Conservation (phyloP, 2,888 invertebrate genomes). For the Synergus gifuensis region DNA sequence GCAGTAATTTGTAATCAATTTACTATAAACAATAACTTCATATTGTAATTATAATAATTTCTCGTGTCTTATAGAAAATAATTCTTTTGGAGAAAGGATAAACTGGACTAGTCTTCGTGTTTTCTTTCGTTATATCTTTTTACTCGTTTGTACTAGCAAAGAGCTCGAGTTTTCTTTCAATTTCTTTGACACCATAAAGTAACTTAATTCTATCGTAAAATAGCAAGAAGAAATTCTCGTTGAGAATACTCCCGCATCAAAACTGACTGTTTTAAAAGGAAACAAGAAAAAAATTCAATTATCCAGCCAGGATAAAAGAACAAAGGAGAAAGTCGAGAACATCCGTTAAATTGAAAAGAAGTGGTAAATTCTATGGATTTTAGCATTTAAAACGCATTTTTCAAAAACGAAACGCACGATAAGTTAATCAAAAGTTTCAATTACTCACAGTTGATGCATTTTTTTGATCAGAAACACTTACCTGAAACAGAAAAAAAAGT, state of each 20-base stretch:
- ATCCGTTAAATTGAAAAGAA: not conserved
- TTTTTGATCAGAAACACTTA: slow-evolving; percentile 3
- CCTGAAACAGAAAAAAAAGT: slow-evolving; percentile 7
- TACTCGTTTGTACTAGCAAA: not conserved
- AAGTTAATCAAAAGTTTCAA: not conserved
- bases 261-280: slow-evolving; percentile 4
- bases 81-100: not conserved
- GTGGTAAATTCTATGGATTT: not conserved
- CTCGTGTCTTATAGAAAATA: not conserved
- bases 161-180: not conserved
- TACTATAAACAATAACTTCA: not conserved
- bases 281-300: slow-evolving; percentile 9
- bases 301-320: not conserved
- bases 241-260: not conserved
- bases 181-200: not conserved
- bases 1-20: too few species aligned
- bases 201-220: not conserved
- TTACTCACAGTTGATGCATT: not conserved
- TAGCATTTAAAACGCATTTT: not conserved
- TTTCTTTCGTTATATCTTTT: not conserved
- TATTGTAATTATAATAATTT: too few species aligned
- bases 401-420: not conserved
- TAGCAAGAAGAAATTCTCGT: not conserved
- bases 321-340: not conserved
- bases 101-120: not conserved